phyloP scores from a whole-genome alignment of 2,797 vertebrate genomes.

The Antennarius maculatus region DNA sequence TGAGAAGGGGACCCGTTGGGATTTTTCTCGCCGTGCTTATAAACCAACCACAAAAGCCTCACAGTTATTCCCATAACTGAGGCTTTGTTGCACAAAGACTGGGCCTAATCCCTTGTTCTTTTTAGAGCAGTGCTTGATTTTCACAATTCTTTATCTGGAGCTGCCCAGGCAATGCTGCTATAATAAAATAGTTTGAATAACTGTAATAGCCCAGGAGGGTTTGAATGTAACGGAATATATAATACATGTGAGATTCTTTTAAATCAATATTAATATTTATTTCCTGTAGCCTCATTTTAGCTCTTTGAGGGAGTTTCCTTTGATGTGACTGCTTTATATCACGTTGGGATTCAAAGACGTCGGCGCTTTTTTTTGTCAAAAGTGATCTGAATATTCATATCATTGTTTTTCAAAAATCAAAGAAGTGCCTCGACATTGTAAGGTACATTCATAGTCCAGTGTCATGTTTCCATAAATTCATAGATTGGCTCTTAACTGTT shows the following conservation, averaged over 20 bases:
- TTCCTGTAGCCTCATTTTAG: conserved; percentile 51
- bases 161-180: conserved; percentile 76
- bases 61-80: conserved; percentile 21
- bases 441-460: conserved; percentile 46
- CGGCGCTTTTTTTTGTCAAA: conserved; percentile 11
- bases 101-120: conserved; percentile 27
- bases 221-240: conserved; percentile 52
- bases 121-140: conserved; percentile 23
- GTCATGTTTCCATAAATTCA: conserved; percentile 36
- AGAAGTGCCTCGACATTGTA: conserved; percentile 68
- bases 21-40: conserved; percentile 6
- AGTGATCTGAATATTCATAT: conserved; percentile 13
- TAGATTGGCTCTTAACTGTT: conserved; percentile 36
- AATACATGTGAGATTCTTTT: conserved; percentile 42
- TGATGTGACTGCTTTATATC: conserved; percentile 17
- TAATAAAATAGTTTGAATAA: conserved; percentile 45
- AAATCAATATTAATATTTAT: conserved; percentile 71
- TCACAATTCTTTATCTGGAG: conserved; percentile 43
- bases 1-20: conserved; percentile 4
- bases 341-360: conserved; percentile 5
- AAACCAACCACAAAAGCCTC: conserved; percentile 43
- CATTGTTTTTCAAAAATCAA: conserved; percentile 27
- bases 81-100: conserved; percentile 52
- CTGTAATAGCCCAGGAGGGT: conserved; percentile 51
- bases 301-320: conserved; percentile 21